Conservation (phyloP, 2,888 invertebrate species). For the Cartodere bifasciata region DNA sequence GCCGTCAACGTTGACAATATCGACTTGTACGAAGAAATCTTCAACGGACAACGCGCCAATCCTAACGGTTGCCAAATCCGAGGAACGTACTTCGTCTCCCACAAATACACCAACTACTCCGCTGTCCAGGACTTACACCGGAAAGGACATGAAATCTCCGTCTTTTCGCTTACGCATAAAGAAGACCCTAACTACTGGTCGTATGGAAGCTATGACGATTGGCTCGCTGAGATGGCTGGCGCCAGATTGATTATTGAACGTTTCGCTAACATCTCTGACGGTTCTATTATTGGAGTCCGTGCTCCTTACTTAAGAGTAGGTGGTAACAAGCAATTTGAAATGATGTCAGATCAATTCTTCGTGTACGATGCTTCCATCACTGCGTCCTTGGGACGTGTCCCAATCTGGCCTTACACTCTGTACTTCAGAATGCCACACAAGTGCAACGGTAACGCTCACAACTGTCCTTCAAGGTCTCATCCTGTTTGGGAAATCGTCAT, state of each 20-base stretch:
- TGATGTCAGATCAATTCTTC: conserved; percentile 94
- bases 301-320: conserved; percentile 85
- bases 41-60: conserved; percentile 72
- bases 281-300: conserved; percentile 76
- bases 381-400: conserved; percentile 75
- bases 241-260: conserved; percentile 74
- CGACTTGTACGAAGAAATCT: conserved; percentile 81
- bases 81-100: conserved; percentile 84
- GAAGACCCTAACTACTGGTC: conserved; percentile 87
- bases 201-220: conserved; percentile 76
- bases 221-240: conserved; percentile 92
- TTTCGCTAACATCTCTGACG: conserved; percentile 85
- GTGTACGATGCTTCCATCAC: conserved; percentile 92
- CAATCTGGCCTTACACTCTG: conserved; percentile 94
- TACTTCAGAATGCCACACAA: conserved; percentile 95
- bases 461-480: conserved; percentile 81
- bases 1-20: conserved; percentile 88
- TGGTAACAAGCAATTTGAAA: conserved; percentile 90
- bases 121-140: conserved; percentile 81
- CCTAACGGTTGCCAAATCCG: conserved; percentile 83
- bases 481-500: conserved; percentile 96
- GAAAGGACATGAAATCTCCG: conserved; percentile 81
- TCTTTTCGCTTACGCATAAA: conserved; percentile 86
- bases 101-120: conserved; percentile 86
- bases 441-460: conserved; percentile 87